Conservation (phyloP, 2,113 vertebrate species). For the Apus apus region DNA sequence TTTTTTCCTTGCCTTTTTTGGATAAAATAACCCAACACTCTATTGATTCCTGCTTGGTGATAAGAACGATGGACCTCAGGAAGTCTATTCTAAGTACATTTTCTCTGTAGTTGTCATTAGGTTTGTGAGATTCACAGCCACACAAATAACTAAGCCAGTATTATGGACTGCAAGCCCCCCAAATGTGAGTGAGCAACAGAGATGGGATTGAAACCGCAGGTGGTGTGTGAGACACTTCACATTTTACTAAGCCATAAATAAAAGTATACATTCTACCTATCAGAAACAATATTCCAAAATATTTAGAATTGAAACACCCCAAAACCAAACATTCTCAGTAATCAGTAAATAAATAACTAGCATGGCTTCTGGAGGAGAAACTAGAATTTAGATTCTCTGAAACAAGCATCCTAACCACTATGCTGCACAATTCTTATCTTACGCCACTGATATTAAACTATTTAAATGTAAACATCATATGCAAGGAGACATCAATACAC, state of each 20-base stretch:
- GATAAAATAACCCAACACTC: fast-evolving
- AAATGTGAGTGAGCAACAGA: background rate
- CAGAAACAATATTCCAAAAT: background rate
- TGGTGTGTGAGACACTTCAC: background rate
- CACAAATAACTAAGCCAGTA: background rate
- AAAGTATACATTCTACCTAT: background rate
- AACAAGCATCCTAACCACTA: background rate
- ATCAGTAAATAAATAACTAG: background rate
- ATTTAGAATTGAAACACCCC: background rate
- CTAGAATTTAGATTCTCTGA: background rate
- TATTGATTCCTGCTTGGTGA: background rate
- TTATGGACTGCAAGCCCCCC: background rate
- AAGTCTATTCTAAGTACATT: background rate
- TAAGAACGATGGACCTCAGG: background rate
- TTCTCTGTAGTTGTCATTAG: background rate
- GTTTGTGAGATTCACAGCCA: background rate
- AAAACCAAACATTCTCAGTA: background rate
- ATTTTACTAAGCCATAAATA: background rate
- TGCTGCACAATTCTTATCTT: background rate
- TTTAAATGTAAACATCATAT: background rate
- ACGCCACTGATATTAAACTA: background rate
- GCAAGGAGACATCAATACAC: background rate
- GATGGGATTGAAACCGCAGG: background rate
- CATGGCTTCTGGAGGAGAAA: background rate
- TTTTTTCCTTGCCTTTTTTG: background rate